Percentiles rank a stretch among this genome's conserved stretches.
These are phyloP conservation scores for Spodoptera littoralis DNA, from an alignment of 2,888 invertebrate genomes.

Conservation along the genomic window DNA sequence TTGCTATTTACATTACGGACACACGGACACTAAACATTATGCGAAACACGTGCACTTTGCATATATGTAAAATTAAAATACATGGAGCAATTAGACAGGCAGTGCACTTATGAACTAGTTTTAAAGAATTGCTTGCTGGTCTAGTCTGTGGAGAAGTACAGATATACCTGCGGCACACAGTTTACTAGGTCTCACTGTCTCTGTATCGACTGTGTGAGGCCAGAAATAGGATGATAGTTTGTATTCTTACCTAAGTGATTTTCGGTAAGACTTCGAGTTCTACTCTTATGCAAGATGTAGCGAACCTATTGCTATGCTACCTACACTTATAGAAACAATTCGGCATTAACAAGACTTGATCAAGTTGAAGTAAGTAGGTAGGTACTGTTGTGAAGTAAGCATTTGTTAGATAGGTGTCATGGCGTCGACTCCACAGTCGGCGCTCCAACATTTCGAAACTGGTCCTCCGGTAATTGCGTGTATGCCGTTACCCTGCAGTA, in stretches of 20 bases:
- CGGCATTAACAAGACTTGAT: too few species aligned
- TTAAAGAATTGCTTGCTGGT: constrained; percentile 20
- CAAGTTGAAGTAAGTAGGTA: too few species aligned
- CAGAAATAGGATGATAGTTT: too few species aligned
- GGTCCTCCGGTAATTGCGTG: constrained; percentile 51
- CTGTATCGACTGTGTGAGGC: too few species aligned
- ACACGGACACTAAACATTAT: constrained; percentile 24
- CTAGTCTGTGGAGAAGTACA: constrained; percentile 6
- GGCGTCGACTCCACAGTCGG: constrained; percentile 2
- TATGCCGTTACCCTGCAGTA: constrained; percentile 51
- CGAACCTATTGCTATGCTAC: too few species aligned
- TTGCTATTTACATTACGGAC: constrained; percentile 41
- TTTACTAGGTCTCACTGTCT: too few species aligned
- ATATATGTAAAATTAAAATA: constrained; percentile 9
- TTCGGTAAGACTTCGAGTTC: too few species aligned
- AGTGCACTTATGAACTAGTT: constrained; percentile 17
- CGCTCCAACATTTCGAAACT: constrained; percentile 48
- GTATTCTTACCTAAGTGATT: too few species aligned
- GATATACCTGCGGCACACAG: too few species aligned
- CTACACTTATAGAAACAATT: too few species aligned
- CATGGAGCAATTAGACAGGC: constrained; percentile 26
- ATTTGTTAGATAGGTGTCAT: background rate
- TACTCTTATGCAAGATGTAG: too few species aligned
- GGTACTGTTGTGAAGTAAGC: background rate
- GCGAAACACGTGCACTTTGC: constrained; percentile 25